Base-by-base conservation (phyloP, 2,888 invertebrate species). In the Isotomurus palustris region DNA sequence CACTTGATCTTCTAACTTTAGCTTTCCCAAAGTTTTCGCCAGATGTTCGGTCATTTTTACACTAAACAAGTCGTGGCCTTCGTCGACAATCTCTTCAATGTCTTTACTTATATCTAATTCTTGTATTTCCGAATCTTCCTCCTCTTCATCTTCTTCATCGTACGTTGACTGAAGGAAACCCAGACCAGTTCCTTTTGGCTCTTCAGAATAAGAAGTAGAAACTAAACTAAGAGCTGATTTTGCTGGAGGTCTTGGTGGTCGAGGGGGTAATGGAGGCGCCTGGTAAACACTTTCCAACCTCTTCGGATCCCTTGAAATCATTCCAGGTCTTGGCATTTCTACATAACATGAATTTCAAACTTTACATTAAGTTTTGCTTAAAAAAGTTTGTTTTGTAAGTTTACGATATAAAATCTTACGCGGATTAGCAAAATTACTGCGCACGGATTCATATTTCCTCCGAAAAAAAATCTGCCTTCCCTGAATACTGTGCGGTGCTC, bases 1-100 rank as follows among this genome's bases (percentile, higher is more conserved):
- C 50, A 50, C 22, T 25, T 50, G 50, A 25, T 50, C 40, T 50
- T 50, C 50, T 8, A 50, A n/a, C 14, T 32, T 38, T 17, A 25
- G n/a, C 14, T 40, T n/a, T 6, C 14, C 21, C 19, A 50, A 50
- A 2, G 4, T 3, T 14, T 25, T 38, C 4, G 50, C 22, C 22
- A 50, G 40, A 50, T 50, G 50, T 27, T 50, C 38, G 6, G 25
- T 38, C 40, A 38, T 50, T 17, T 50, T 50, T 22, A 4, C 3
- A 19, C 50, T 50, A 24, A 50, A 50, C 8, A 50, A 27, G n/a
- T 50, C 50, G 25, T 50, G 50, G 4, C 40, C 21, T 4, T 10
- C 6, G 8, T 43, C 22, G 6, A n/a, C 40, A 10, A 32, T 32
- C 12, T 32, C 32, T 32, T 8, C 8, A 10, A 10, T 12, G 14